phyloP scores from a whole-genome alignment of 2,113 vertebrate species.

The Caranx melampygus region DNA sequence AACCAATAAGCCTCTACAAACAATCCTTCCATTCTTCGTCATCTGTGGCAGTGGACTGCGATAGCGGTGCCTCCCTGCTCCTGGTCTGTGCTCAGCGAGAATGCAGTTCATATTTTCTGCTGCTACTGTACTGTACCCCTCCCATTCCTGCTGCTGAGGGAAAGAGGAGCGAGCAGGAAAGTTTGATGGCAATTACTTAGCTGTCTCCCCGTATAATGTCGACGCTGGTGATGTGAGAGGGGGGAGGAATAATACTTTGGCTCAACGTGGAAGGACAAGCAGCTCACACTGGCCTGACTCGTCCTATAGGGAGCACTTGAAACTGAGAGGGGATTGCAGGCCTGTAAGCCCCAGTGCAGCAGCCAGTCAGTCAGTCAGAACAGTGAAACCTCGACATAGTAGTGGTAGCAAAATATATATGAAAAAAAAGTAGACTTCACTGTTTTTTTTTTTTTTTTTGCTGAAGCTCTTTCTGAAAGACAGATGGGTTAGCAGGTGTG shows the following conservation, averaged over 20 bases:
- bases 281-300: constrained; percentile 34
- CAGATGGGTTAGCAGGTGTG: constrained; percentile 43
- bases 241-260: constrained; percentile 63
- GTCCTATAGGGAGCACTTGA: constrained; percentile 21
- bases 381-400: neutral
- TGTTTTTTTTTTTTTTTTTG: neutral
- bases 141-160: constrained; percentile 58
- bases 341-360: constrained; percentile 18
- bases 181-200: constrained; percentile 80
- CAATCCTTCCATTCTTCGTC: constrained; percentile 35
- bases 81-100: constrained; percentile 67
- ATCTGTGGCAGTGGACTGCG: constrained; percentile 49
- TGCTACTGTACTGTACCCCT: constrained; percentile 69
- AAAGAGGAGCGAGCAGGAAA: constrained; percentile 68
- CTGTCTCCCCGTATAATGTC: constrained; percentile 74
- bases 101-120: constrained; percentile 74
- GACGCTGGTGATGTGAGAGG: constrained; percentile 60
- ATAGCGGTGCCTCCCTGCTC: constrained; percentile 57
- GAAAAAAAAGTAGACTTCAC: neutral
- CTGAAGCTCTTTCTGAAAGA: neutral
- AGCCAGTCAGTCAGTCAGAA: constrained; percentile 23
- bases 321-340: constrained; percentile 25
- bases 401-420: neutral
- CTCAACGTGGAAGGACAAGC: constrained; percentile 63
- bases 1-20: constrained; percentile 1